Evolutionary conservation across 2,888 invertebrate genomes (phyloP), one percentile per base, ranked within the genome.

Genomic region (Napeogenes sylphis): DNA sequence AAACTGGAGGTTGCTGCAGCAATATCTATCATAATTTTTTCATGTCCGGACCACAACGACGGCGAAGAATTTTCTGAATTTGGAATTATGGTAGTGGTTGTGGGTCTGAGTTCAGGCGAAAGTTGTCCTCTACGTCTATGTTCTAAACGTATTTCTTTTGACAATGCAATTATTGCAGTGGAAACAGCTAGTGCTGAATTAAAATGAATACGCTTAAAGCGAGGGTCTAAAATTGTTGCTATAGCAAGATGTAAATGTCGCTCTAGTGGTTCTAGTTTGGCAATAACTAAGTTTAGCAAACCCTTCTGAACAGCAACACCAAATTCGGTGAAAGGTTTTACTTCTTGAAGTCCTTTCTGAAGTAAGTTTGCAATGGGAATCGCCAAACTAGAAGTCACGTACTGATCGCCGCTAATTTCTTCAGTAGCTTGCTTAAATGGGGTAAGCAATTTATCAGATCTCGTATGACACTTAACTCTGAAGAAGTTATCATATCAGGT

Each of bases 191-290:
- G 63, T 59, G 61, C 57, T 4, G 62, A 62, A 62, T 56, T 65
- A 62, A 68, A 70, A 55, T 73, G 70, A 61, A 66, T 67, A 57
- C 63, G 63, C 65, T 73, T 71, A 66, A 70, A 72, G 30, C 72
- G 69, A 46, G 70, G 71, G 58, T 72, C 71, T 57, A 72, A 69
- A 63, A 71, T 72, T 46, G 71, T 72, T 46, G 70, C 72, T 68
- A 33, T 64, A 45, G 72, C 8, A 30, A 30, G 21, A 33, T 33
- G 53, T 45, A 32, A 56, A 62, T 58, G 54, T 55, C 55, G 62
- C 58, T 62, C 56, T 45, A 62, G 56, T 59, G 55, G 59, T 62
- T 62, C 58, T 58, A 56, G 59, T 62, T 62, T 59, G 56, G 59
- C 51, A 62, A 56, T 59, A 59, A 58, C 58, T 45, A 62, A 62